These are phyloP conservation scores for Alaudala cheleensis DNA, from an alignment of 2,113 vertebrate species.

Conservation along the genomic window DNA sequence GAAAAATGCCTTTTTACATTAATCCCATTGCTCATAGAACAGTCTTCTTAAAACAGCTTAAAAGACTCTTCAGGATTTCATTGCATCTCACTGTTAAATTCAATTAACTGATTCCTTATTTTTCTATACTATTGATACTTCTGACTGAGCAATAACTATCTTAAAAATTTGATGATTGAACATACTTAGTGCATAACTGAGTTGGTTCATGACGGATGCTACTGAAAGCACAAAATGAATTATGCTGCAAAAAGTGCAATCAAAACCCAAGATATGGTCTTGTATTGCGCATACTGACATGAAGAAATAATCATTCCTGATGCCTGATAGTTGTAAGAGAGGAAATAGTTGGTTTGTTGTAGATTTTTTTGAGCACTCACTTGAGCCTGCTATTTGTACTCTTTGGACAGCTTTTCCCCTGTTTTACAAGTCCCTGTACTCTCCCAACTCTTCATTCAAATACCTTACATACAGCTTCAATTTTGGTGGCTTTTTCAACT, in stretches of 20 bases:
- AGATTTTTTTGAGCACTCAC: neutral
- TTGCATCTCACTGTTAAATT: neutral
- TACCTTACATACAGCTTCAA: neutral
- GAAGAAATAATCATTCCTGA: neutral
- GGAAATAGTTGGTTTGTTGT: neutral
- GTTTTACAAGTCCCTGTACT: neutral
- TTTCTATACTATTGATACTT: neutral
- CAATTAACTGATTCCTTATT: neutral
- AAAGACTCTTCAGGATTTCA: neutral
- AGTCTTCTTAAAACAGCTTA: neutral
- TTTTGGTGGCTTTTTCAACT: neutral
- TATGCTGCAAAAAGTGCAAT: neutral
- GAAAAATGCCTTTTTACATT: neutral
- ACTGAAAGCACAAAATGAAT: neutral
- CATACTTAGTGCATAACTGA: neutral
- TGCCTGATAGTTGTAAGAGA: neutral
- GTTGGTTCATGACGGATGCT: neutral
- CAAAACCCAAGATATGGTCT: neutral
- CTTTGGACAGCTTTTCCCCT: neutral
- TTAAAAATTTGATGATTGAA: neutral
- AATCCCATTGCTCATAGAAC: neutral
- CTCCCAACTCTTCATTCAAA: neutral
- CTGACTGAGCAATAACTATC: neutral
- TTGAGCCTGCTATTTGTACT: neutral
- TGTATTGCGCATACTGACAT: neutral